These are phyloP conservation scores for Ligdia adustata DNA, from an alignment of 2,888 invertebrate genomes.

Conservation along the genomic window DNA sequence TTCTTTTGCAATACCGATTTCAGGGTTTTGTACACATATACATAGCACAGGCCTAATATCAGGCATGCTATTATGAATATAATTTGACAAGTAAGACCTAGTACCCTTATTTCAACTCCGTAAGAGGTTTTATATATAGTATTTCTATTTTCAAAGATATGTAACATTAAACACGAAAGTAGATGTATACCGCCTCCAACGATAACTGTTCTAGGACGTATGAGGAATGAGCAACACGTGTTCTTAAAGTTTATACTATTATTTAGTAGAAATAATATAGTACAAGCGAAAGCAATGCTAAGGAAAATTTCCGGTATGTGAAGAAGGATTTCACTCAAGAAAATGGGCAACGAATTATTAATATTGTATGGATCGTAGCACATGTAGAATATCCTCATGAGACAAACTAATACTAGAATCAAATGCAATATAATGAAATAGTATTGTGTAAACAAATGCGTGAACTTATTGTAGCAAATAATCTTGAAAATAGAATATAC, in stretches of 20 bases:
- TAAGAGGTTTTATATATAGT: slow-evolving; percentile 73
- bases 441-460: slow-evolving; percentile 93
- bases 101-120: slow-evolving; percentile 83
- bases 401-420: slow-evolving; percentile 92
- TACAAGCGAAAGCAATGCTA: slow-evolving; percentile 94
- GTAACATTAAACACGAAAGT: slow-evolving; percentile 91
- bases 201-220: slow-evolving; percentile 91
- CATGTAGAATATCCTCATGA: slow-evolving; percentile 92
- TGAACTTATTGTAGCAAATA: slow-evolving; percentile 92
- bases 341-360: slow-evolving; percentile 90
- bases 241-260: slow-evolving; percentile 91
- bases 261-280: slow-evolving; percentile 92
- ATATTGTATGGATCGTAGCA: slow-evolving; percentile 97
- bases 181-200: slow-evolving; percentile 92
- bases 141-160: slow-evolving; percentile 88
- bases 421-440: slow-evolving; percentile 95
- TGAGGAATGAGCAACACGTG: slow-evolving; percentile 87
- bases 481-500: slow-evolving; percentile 94
- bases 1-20: slow-evolving; percentile 90
- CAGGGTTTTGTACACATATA: slow-evolving; percentile 92
- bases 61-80: slow-evolving; percentile 94
- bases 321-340: slow-evolving; percentile 91
- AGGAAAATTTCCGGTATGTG: slow-evolving; percentile 94
- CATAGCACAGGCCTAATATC: slow-evolving; percentile 92
- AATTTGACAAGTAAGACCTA: slow-evolving; percentile 92